Base-by-base conservation (phyloP, 2,888 invertebrate genomes). In the Chydorus sphaericus region DNA sequence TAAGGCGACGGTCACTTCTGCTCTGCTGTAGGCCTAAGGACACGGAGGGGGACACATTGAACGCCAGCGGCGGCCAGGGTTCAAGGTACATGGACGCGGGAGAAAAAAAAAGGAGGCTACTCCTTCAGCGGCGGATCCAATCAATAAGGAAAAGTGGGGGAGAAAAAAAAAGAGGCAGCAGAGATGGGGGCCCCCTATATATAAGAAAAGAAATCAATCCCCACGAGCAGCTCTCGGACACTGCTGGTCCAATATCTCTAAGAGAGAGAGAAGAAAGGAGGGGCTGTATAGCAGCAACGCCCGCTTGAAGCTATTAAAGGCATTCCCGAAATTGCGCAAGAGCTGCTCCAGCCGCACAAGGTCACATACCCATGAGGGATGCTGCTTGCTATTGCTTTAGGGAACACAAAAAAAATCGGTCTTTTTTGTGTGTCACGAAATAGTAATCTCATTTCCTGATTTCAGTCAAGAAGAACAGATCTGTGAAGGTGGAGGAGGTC, bases 161-260 rank as follows among this genome's bases (percentile, higher is more conserved):
- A 8, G 38, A n/a, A 8, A 38, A 4, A 38, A 4, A 33, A 14
- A 33, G 33, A 33, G 33, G 14, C 8, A 33, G 33, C 8, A 33
- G 33, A 33, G 33, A 33, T 33, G 33, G 33, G 14, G 33, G 33
- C 44, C 26, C 44, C 44, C 44, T 44, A 44, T n/a, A n/a, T n/a
- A n/a, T n/a, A n/a, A n/a, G n/a, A n/a, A 28, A 44, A 44, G 44
- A 44, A 44, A 44, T 44, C 44, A 44, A 44, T 44, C 44, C 44
- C 36, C 14, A 44, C n/a, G n/a, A n/a, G n/a, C n/a, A n/a, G n/a
- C n/a, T n/a, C n/a, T n/a, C n/a, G n/a, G n/a, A n/a, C n/a, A n/a
- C n/a, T n/a, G n/a, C n/a, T n/a, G n/a, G n/a, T n/a, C n/a, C n/a
- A n/a, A n/a, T n/a, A n/a, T n/a, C n/a, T n/a, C n/a, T n/a, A n/a